phyloP scores from a whole-genome alignment of 2,888 invertebrate species.

The Apantesis nais region DNA sequence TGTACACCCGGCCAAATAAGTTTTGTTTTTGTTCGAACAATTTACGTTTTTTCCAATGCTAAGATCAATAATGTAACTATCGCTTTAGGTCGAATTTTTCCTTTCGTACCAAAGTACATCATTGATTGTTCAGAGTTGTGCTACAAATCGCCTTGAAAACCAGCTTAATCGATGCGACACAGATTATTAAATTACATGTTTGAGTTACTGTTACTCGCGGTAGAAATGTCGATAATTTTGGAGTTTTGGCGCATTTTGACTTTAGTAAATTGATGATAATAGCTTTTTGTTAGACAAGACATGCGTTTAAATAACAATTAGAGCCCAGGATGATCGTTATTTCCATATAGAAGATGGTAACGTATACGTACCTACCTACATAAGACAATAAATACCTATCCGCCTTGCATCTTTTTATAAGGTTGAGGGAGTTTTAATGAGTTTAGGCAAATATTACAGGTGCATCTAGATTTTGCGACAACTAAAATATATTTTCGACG shows the following conservation, averaged over 20 bases:
- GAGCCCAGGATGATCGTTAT: neutral
- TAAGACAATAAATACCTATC: conserved; percentile 1
- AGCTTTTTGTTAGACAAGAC: conserved; percentile 49
- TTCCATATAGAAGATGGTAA: neutral
- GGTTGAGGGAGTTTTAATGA: neutral
- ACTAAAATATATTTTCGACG: neutral
- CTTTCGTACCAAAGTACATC: conserved; percentile 42
- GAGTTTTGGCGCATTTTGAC: conserved; percentile 41
- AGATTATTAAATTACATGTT: conserved; percentile 68
- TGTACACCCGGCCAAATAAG: conserved; percentile 77
- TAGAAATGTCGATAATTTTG: conserved; percentile 51
- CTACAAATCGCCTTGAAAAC: conserved; percentile 57
- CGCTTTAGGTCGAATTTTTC: conserved; percentile 47
- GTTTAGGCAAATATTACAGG: neutral
- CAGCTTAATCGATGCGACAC: conserved; percentile 62
- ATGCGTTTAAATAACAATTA: conserved; percentile 4
- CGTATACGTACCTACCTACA: neutral
- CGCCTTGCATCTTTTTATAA: neutral
- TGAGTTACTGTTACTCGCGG: conserved; percentile 73
- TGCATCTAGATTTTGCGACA: neutral
- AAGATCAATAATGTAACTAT: conserved; percentile 31
- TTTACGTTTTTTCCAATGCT: conserved; percentile 42
- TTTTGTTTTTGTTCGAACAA: conserved; percentile 60
- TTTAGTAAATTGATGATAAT: conserved; percentile 38
- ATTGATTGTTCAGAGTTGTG: conserved; percentile 46